Base-by-base conservation (phyloP, 2,113 vertebrate genomes). In the Hiodon alosoides region DNA sequence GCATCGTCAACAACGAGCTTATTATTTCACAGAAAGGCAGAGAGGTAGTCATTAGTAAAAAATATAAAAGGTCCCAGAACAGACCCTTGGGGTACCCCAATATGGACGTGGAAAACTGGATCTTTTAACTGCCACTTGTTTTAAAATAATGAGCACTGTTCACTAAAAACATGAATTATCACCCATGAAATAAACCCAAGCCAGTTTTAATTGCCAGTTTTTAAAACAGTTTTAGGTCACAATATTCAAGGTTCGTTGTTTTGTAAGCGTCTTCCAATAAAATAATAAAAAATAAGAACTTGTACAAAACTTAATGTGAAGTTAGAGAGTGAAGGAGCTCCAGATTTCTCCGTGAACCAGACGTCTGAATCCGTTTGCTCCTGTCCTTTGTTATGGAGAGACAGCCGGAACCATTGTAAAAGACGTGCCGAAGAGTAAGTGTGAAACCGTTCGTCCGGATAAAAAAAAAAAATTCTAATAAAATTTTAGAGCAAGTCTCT, bases 111-210 rank as follows among this genome's bases (percentile, higher is more conserved):
- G 46, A 5, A 68, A 16, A 48, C 66, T 10, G 50, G 31, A 46
- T 17, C n/a, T 64, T n/a, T 73, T 10, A 6, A 69, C 9, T 13
- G 67, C n/a, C 66, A 61, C 73, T 67, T 59, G 54, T 8, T 48
- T 59, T 70, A 60, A 62, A 62, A 76, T 76, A 76, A 76, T 59
- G 67, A 76, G 16, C n/a, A 69, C 74, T 69, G 62, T 62, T 58
- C n/a, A 69, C 52, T 62, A 47, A 47, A 59, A 76, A 61, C 66
- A 69, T 62, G 50, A 75, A 68, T 13, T 16, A 55, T 31, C 11
- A 17, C 51, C 50, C 52, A 47, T 17, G 14, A 50, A 51, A 68
- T 16, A 58, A 50, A 67, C 64, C 55, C n/a, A 3, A 8, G 51
- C 67, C 6, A 7, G 59, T 46, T 68, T 68, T 68, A 67, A 67